A percentile compares a stretch with the other conserved stretches of the same genome.
Conservation (phyloP, 2,888 invertebrate genomes). For the Mayetiola destructor region DNA sequence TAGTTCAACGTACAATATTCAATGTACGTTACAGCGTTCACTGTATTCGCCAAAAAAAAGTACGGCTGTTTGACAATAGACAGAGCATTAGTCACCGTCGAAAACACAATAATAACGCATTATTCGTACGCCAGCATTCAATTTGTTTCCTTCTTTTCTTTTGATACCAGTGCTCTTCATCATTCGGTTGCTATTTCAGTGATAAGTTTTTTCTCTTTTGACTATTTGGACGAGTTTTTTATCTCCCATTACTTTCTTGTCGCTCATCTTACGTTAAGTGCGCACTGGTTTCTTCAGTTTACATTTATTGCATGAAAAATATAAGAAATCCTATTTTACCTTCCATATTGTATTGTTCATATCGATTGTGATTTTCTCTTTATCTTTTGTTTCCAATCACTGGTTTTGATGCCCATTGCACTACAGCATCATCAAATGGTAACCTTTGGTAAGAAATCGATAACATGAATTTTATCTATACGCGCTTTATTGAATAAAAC, state of each 20-base stretch:
- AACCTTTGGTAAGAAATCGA: neutral
- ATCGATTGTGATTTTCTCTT: neutral
- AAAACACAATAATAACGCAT: slow-evolving; percentile 17
- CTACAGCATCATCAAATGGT: too few relatives aligned
- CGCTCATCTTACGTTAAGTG: neutral
- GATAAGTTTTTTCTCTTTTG: slow-evolving; percentile 10
- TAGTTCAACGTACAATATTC: too few relatives aligned
- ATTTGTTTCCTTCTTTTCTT: slow-evolving; percentile 3
- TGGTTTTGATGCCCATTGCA: neutral
- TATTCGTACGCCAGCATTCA: slow-evolving; percentile 13
- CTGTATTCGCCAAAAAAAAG: too few relatives aligned
- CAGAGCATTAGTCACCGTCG: slow-evolving; percentile 16
- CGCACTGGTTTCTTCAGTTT: too few relatives aligned
- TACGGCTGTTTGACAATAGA: slow-evolving; percentile 17
- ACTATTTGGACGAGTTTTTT: slow-evolving; percentile 2
- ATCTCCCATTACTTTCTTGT: neutral
- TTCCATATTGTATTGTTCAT: neutral
- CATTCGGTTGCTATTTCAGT: neutral
- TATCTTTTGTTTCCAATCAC: too few relatives aligned
- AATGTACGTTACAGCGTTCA: too few relatives aligned
- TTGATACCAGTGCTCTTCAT: too few relatives aligned
- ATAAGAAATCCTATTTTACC: slow-evolving; percentile 1
- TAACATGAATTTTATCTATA: slow-evolving; percentile 9
- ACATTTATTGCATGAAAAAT: slow-evolving; percentile 8
- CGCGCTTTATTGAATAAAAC: slow-evolving; percentile 4